These are phyloP conservation scores for Drosophila tropicalis DNA, from an alignment of 1,140 invertebrate genomes.

Conservation along the genomic window DNA sequence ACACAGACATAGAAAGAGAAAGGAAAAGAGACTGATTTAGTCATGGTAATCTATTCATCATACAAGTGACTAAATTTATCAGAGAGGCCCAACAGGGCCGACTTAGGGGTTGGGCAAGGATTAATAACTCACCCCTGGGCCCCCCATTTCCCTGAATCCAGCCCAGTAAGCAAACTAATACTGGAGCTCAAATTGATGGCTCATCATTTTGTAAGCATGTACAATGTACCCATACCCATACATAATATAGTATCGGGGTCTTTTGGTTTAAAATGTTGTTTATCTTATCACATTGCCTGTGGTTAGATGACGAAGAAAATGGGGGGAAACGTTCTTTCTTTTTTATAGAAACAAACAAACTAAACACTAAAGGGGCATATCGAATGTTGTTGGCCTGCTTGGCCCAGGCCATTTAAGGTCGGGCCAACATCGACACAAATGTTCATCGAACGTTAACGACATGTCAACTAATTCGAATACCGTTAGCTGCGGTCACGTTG, in stretches of 20 bases:
- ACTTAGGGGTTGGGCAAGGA: too few relatives aligned
- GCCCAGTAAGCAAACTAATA: too few relatives aligned
- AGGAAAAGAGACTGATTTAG: background rate
- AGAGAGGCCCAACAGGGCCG: background rate
- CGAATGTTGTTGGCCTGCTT: constrained; percentile 21
- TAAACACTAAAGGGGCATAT: constrained; percentile 11
- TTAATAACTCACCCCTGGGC: too few relatives aligned
- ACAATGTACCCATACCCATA: background rate
- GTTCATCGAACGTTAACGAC: constrained; percentile 58
- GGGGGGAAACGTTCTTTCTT: too few relatives aligned
- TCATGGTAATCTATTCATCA: background rate
- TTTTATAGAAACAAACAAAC: background rate
- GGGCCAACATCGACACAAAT: constrained; percentile 40
- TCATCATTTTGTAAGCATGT: background rate
- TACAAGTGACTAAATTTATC: background rate
- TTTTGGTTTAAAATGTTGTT: constrained; percentile 29
- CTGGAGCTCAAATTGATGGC: background rate
- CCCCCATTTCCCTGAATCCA: too few relatives aligned
- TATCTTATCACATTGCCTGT: constrained; percentile 59
- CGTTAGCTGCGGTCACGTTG: constrained; percentile 74
- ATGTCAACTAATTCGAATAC: constrained; percentile 65
- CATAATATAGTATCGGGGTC: background rate
- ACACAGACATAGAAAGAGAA: background rate
- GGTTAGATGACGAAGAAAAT: constrained; percentile 28
- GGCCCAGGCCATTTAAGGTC: constrained; percentile 31